Percentiles rank a stretch among this genome's conserved stretches.
Conservation (phyloP, 35 echinoderm and acorn worm species). For the Antedon bifida region DNA sequence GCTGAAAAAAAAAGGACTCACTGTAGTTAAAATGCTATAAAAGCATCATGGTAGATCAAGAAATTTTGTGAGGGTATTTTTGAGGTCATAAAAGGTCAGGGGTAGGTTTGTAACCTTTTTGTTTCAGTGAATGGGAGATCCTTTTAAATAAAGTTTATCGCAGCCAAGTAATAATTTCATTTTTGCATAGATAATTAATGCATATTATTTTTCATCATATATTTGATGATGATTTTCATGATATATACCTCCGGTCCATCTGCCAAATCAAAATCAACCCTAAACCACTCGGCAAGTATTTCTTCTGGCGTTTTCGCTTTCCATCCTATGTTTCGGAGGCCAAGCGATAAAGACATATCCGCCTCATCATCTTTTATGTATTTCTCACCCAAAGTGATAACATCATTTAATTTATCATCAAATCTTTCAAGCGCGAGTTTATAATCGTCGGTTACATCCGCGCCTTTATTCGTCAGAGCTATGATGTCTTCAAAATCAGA, state of each 20-base stretch:
- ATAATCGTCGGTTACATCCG: not conserved
- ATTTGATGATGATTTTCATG: no score
- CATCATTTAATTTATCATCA: not conserved
- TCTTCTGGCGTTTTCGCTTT: constrained; percentile 1
- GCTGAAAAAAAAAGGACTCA: not conserved
- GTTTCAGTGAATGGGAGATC: no score
- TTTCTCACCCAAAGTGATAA: not conserved
- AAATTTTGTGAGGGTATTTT: no score
- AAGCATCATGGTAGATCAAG: no score
- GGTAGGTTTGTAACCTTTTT: no score
- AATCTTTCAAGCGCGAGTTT: not conserved
- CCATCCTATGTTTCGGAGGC: not conserved
- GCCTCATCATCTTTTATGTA: not conserved
- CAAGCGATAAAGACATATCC: not conserved
- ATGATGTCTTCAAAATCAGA: not conserved
- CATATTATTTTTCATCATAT: no score
- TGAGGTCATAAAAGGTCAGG: no score
- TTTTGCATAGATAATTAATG: no score
- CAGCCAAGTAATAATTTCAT: no score
- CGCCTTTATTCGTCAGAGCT: not conserved
- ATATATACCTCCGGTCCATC: not conserved
- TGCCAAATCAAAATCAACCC: not conserved
- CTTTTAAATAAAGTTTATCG: no score
- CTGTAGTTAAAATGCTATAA: no score
- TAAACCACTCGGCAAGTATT: not conserved